phyloP scores from a whole-genome alignment of 2,888 invertebrate species.

The Alsophila aescularia region DNA sequence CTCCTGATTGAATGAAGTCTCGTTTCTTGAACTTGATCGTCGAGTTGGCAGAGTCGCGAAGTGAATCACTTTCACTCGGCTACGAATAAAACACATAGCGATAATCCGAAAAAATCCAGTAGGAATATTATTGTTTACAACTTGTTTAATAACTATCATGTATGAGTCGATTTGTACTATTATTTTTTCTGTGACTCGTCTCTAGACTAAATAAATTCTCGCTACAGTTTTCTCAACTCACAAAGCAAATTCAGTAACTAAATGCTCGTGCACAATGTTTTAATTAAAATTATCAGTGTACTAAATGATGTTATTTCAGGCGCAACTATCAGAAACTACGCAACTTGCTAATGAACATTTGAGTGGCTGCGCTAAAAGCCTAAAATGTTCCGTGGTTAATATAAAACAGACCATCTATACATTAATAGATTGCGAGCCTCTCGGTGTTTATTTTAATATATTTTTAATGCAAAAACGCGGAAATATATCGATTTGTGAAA shows the following conservation, averaged over 20 bases:
- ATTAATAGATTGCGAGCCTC: constrained; percentile 3
- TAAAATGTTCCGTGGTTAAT: constrained; percentile 18
- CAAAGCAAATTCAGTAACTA: constrained; percentile 1
- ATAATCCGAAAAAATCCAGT: not conserved
- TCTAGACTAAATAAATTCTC: not conserved
- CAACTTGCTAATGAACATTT: constrained; percentile 3
- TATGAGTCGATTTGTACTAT: not conserved
- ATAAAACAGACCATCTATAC: constrained; percentile 21
- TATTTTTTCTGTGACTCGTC: too few species aligned
- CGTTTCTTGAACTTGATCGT: constrained; percentile 6
- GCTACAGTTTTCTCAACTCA: not conserved
- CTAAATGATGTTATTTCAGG: constrained; percentile 1
- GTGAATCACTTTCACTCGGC: constrained; percentile 7
- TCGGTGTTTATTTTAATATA: constrained; percentile 20
- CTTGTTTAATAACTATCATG: constrained; percentile 2
- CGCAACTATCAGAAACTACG: constrained; percentile 10
- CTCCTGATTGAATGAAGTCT: not conserved
- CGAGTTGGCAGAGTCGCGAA: not conserved
- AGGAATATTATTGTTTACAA: constrained; percentile 8
- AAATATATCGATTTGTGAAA: constrained; percentile 30
- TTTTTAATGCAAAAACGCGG: constrained; percentile 21
- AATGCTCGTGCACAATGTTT: not conserved
- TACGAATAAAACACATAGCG: not conserved
- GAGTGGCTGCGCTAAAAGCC: not conserved
- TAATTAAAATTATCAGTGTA: constrained; percentile 15